phyloP scores from a whole-genome alignment of 2,113 vertebrate genomes.

The Lasiurus cinereus region DNA sequence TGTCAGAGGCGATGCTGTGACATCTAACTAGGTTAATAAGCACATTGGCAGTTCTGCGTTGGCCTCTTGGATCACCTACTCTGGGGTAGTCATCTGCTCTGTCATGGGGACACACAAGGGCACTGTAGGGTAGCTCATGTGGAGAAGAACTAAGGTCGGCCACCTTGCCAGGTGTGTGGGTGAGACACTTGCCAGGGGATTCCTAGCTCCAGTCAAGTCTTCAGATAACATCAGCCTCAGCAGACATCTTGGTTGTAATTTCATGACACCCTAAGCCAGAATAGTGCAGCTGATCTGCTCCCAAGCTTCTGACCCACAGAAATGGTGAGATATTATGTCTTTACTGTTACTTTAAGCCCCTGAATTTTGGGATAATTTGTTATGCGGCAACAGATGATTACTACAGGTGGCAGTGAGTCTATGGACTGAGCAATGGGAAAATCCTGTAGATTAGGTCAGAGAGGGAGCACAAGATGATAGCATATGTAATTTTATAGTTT shows the following conservation, averaged over 20 bases:
- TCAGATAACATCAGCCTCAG: not conserved
- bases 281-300: not conserved
- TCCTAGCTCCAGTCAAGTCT: not conserved
- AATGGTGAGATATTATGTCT: not conserved
- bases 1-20: not conserved
- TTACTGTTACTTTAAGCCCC: not conserved
- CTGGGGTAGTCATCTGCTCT: not conserved
- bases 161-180: not conserved
- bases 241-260: not conserved
- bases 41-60: not conserved
- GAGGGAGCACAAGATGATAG: not conserved
- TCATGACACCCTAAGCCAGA: not conserved
- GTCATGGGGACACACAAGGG: not conserved
- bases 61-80: not conserved
- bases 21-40: not conserved
- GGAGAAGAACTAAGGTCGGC: not conserved
- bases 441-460: not conserved
- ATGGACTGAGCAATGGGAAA: not conserved
- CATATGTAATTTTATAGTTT: not conserved
- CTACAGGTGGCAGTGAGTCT: not conserved
- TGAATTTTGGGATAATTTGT: not conserved
- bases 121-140: not conserved
- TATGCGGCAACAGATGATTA: not conserved
- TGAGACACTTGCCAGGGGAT: not conserved
- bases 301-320: not conserved